phyloP scores from a whole-genome alignment of 1,140 invertebrate genomes.

The Papilio xuthus region DNA sequence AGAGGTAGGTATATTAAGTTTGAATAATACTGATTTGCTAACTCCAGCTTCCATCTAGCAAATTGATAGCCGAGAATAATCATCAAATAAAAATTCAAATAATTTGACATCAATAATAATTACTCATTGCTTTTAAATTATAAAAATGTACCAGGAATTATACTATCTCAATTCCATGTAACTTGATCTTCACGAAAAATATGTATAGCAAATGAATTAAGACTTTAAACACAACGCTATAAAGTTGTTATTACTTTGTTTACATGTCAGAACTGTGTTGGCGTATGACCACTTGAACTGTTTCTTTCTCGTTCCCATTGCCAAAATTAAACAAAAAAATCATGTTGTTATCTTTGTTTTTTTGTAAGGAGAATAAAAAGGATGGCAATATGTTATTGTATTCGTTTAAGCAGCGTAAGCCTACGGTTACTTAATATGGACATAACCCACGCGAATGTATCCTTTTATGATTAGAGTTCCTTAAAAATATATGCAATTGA shows the following conservation, averaged over 20 bases:
- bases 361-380: neutral
- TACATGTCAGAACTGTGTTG: neutral
- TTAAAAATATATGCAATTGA: neutral
- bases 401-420: neutral
- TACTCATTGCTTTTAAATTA: neutral
- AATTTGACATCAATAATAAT: neutral
- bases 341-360: neutral
- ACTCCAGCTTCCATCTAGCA: too few species aligned
- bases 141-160: slow-evolving; percentile 8
- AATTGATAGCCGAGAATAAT: neutral
- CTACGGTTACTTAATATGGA: neutral
- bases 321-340: neutral
- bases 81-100: neutral
- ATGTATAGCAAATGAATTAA: neutral
- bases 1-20: too few species aligned
- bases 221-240: neutral
- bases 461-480: neutral
- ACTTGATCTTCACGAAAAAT: neutral
- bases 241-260: neutral
- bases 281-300: neutral
- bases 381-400: neutral
- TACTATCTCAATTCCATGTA: neutral
- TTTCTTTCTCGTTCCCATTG: neutral
- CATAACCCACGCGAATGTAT: neutral
- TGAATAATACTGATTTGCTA: too few species aligned